phyloP scores from a whole-genome alignment of 2,797 vertebrate genomes.

The Rhynchonycteris naso region DNA sequence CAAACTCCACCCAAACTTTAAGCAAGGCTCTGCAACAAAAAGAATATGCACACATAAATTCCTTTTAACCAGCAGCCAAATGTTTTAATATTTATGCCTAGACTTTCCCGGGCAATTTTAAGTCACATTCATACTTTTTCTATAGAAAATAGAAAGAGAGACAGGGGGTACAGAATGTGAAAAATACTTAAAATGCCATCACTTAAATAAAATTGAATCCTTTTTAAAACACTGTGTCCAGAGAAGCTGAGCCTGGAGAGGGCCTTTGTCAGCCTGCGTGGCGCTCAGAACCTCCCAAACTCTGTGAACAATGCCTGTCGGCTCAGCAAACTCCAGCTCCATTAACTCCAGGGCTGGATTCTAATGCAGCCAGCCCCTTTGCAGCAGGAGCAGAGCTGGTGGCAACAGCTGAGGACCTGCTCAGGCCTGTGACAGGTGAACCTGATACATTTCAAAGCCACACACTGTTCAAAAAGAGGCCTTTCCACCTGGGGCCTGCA shows the following conservation, averaged over 20 bases:
- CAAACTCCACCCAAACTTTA: constrained; percentile 16
- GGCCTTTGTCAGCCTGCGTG: constrained; percentile 71
- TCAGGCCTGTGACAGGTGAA: constrained; percentile 64
- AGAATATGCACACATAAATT: constrained; percentile 56
- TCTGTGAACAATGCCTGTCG: constrained; percentile 74
- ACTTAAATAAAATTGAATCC: constrained; percentile 74
- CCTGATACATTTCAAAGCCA: constrained; percentile 70
- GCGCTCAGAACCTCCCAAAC: constrained; percentile 77
- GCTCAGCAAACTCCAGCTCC: constrained; percentile 74
- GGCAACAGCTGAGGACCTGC: background rate
- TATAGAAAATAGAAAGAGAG: constrained; percentile 64
- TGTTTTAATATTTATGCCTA: constrained; percentile 63
- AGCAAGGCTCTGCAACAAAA: constrained; percentile 52
- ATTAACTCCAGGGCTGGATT: constrained; percentile 72
- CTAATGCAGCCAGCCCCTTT: constrained; percentile 45
- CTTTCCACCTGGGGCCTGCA: constrained; percentile 60
- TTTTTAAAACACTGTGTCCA: constrained; percentile 76
- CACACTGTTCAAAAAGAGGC: constrained; percentile 70
- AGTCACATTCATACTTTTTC: constrained; percentile 62
- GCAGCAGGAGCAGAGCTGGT: constrained; percentile 72
- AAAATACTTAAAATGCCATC: constrained; percentile 74
- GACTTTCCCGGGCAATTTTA: constrained; percentile 72
- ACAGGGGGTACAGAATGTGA: background rate
- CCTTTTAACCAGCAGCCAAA: constrained; percentile 74
- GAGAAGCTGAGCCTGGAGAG: constrained; percentile 62